Conservation (phyloP, 2,113 vertebrate species). For the Cathartes aura region DNA sequence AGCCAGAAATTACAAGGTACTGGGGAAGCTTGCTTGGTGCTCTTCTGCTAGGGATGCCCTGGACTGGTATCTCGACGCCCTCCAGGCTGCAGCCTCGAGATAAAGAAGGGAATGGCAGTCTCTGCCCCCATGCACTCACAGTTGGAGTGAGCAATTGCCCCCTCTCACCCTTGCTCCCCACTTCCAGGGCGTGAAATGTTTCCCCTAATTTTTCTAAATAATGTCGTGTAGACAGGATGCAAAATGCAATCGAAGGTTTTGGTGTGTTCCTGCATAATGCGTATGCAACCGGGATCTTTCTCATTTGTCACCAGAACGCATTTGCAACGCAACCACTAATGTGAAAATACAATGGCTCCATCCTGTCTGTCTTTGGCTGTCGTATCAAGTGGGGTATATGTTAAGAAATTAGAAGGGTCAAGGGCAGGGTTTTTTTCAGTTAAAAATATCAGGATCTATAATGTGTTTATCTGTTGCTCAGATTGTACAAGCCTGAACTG, state of each 20-base stretch:
- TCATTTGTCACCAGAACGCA: accelerated
- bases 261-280: neutral
- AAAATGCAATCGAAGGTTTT: neutral
- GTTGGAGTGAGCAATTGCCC: neutral
- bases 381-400: accelerated
- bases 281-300: neutral
- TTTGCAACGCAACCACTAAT: neutral
- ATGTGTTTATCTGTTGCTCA: neutral
- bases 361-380: neutral
- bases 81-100: neutral
- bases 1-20: conserved; percentile 94
- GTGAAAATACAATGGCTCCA: neutral
- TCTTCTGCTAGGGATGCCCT: neutral
- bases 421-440: neutral
- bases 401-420: neutral
- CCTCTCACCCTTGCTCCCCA: neutral
- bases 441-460: neutral
- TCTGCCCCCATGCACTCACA: accelerated
- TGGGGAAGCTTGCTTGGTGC: neutral
- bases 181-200: neutral
- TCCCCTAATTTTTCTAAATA: neutral
- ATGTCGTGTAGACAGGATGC: neutral
- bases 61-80: neutral
- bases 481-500: neutral
- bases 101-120: neutral